Conservation (phyloP, 1,140 invertebrate genomes). For the Drosophila oshimai region DNA sequence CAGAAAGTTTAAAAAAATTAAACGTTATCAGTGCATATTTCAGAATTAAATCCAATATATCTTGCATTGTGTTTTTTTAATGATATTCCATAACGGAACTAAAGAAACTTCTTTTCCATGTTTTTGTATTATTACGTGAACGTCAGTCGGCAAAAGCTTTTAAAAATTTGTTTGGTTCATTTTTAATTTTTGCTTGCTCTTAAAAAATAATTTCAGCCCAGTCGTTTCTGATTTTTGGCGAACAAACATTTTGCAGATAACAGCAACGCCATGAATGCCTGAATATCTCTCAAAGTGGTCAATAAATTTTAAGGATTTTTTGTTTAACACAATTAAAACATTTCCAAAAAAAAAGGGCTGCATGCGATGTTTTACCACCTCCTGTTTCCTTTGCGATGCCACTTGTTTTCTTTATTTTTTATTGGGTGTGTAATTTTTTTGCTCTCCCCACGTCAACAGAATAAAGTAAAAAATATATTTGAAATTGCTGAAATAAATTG, state of each 20-base stretch:
- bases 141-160: not conserved
- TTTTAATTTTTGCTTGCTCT: not conserved
- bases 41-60: too few species aligned
- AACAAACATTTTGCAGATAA: not conserved
- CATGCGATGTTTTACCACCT: conserved; percentile 1
- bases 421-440: conserved; percentile 16
- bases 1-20: too few species aligned
- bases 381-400: not conserved
- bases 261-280: conserved; percentile 4
- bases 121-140: not conserved
- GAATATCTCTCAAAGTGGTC: conserved; percentile 25
- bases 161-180: not conserved
- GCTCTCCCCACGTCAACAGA: conserved; percentile 1
- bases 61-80: too few species aligned
- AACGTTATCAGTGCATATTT: too few species aligned
- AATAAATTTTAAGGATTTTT: conserved; percentile 42
- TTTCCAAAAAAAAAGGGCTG: conserved; percentile 27
- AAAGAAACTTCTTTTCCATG: not conserved
- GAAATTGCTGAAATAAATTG: conserved; percentile 48
- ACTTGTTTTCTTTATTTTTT: conserved; percentile 25
- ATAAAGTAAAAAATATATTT: conserved; percentile 11
- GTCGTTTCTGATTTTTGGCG: not conserved
- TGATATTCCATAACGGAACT: not conserved
- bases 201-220: not conserved
- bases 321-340: conserved; percentile 24